Evolutionary conservation across 2,888 invertebrate species (phyloP).

Genomic region (Tenthredo scrophulariae): DNA sequence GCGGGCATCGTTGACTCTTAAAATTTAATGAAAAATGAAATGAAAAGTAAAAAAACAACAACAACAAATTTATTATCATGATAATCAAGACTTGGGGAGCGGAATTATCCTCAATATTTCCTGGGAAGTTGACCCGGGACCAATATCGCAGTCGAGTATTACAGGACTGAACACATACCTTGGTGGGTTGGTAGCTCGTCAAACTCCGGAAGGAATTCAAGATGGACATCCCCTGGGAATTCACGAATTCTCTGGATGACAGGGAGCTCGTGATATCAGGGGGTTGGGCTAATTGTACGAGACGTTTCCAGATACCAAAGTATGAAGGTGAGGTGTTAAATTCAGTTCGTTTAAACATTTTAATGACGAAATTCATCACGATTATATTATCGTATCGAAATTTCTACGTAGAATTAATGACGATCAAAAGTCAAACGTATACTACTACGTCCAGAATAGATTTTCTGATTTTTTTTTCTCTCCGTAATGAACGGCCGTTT

Average conservation of each 20-base stretch:
- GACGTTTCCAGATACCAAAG: constrained; percentile 19
- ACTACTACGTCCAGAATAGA: neutral
- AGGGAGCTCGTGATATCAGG: constrained; percentile 17
- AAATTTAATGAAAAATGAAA: neutral
- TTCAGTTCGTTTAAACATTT: neutral
- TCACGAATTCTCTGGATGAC: constrained; percentile 31
- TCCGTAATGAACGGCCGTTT: constrained; percentile 17
- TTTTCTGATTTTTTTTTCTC: neutral
- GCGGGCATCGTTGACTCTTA: neutral
- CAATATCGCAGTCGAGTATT: constrained; percentile 26
- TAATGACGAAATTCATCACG: neutral
- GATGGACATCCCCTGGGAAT: constrained; percentile 32
- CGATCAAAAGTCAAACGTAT: neutral
- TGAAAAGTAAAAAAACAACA: neutral
- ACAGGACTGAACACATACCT: constrained; percentile 24
- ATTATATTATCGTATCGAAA: neutral
- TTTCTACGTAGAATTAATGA: neutral
- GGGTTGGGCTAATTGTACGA: constrained; percentile 4
- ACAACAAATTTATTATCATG: neutral
- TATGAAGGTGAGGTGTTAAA: neutral
- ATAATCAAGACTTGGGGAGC: neutral
- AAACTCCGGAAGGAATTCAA: constrained; percentile 24
- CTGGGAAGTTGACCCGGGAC: constrained; percentile 1
- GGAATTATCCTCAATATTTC: constrained; percentile 5
- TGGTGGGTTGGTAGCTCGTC: constrained; percentile 21